phyloP scores from a whole-genome alignment of 2,888 invertebrate genomes.

The Nesidiocoris tenuis region DNA sequence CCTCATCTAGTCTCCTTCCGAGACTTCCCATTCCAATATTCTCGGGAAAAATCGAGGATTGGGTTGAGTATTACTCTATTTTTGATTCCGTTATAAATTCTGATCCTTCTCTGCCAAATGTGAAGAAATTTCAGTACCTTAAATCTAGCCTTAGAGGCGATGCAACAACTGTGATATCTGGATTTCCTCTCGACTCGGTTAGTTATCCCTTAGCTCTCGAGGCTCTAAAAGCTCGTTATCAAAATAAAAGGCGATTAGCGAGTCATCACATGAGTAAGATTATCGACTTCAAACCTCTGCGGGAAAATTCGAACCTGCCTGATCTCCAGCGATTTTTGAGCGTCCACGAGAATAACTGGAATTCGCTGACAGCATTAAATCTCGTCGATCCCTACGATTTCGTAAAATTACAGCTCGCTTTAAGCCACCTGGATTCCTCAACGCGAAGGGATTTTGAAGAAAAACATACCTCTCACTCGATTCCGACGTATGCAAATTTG shows the following conservation, averaged over 20 bases:
- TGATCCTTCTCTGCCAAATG: no score
- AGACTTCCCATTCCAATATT: conserved; percentile 20
- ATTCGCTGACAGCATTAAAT: not conserved
- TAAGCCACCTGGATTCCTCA: conserved; percentile 1
- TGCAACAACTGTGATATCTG: conserved; percentile 21
- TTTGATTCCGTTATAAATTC: conserved; percentile 22
- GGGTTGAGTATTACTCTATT: conserved; percentile 7
- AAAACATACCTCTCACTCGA: not conserved
- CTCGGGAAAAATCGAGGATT: conserved; percentile 21
- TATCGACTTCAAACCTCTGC: no score
- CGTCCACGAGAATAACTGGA: conserved; percentile 13
- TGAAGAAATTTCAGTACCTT: conserved; percentile 33
- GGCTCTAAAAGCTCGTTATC: conserved; percentile 11
- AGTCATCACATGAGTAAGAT: no score
- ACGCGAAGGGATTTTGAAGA: conserved; percentile 21
- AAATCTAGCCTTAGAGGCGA: conserved; percentile 10
- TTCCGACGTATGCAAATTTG: conserved; percentile 6
- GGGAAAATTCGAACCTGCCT: conserved; percentile 5
- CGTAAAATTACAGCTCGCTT: conserved; percentile 21
- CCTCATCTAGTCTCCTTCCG: conserved; percentile 3
- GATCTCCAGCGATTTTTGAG: conserved; percentile 25
- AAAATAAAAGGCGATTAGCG: conserved; percentile 10
- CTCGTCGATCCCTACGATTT: conserved; percentile 8
- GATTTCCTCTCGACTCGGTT: not conserved
- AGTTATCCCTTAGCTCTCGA: conserved; percentile 6